Base-by-base conservation (phyloP, 2,888 invertebrate species). In the Steinernema hermaphroditum region DNA sequence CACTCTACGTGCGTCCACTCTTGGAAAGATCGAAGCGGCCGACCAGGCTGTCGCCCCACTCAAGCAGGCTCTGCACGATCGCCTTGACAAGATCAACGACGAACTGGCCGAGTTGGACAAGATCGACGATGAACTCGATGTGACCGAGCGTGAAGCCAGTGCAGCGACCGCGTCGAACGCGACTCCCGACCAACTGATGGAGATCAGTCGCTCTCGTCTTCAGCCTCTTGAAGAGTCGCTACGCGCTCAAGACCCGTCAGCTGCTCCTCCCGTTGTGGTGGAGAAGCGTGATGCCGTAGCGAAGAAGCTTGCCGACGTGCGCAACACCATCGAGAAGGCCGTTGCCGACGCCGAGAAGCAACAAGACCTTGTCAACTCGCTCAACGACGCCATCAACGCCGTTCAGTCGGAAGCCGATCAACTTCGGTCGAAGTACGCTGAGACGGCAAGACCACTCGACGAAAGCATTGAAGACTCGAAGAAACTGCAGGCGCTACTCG, bases 201-300 rank as follows among this genome's bases (percentile, higher is more conserved):
- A 68, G 14, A 16, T 70, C 19, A 19, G 6, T 19, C 16, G 19
- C 19, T 49, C 49, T 6, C 49, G 49, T 12, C 49, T 49, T 49
- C 9, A 49, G 49, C 49, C 49, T 49, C 49, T 70, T 16, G 75
- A 76, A 43, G 72, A 62, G 44, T 24, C 24, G 16, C 43, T 24
- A 22, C 16, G n/a, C 0, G 69, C 41, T 24, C 74, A 74, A 32
- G 71, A 74, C 74, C 34, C 76, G 41, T 71, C 74, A 54, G 75
- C 57, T 29, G 75, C 75, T 62, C 73, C 76, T 43, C 71, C 76
- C 70, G 72, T 70, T 71, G 72, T 77, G 24, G 71, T 74, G 37
- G 74, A 77, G 41, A 70, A 76, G 37, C 72, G 78, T 57, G 72
- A 71, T 62, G 74, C 75, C 34, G 68, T 80, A 54, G 69, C 74